Evolutionary conservation across 2,113 vertebrate genomes (phyloP), one percentile per base, ranked within the genome.

Genomic region (Ophiodon elongatus): DNA sequence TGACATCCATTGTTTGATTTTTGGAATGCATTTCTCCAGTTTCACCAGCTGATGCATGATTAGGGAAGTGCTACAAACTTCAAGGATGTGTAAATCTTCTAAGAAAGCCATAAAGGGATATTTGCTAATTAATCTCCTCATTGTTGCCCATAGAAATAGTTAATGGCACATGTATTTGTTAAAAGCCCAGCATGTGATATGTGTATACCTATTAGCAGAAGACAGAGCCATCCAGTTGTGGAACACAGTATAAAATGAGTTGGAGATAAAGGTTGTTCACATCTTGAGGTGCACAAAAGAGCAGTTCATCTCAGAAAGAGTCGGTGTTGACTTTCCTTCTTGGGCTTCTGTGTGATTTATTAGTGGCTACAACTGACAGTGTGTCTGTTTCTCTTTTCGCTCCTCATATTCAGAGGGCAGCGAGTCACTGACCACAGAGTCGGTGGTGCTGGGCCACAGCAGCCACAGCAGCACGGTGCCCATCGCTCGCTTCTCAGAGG

Each of bases 401-500:
- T 82, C 27, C 15, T 27, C 19, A 2, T 54, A 0, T 76, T 8
- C 56, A 95, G 95, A 95, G 69, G 95, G 94, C 73, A 93, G 90
- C 29, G 94, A 95, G 84, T 90, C 87, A 1, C 63, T 95, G 25
- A 89, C 95, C 45, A 96, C 97, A 90, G 97, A 97, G 85, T 95
- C 95, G 0, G 94, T 96, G 85, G 90, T 95, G 56, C 88, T 95
- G 75, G 95, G 97, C 82, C 91, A 87, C 84, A 89, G 83, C 78
- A 92, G 90, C 74, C 82, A 94, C 88, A 95, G 94, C 91, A 96
- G 95, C 91, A 96, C 96, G 19, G 96, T 98, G 73, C 98, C 98
- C 14, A 96, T 99, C 63, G 98, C 97, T 88, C 96, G 96, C 70
- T 97, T 97, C 87, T 97, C 97, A 0, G 97, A 99, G 80, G 97